A percentile compares a stretch with the other conserved stretches of the same genome.
phyloP scores from a whole-genome alignment of 2,113 vertebrate genomes.

The Pterocles gutturalis region DNA sequence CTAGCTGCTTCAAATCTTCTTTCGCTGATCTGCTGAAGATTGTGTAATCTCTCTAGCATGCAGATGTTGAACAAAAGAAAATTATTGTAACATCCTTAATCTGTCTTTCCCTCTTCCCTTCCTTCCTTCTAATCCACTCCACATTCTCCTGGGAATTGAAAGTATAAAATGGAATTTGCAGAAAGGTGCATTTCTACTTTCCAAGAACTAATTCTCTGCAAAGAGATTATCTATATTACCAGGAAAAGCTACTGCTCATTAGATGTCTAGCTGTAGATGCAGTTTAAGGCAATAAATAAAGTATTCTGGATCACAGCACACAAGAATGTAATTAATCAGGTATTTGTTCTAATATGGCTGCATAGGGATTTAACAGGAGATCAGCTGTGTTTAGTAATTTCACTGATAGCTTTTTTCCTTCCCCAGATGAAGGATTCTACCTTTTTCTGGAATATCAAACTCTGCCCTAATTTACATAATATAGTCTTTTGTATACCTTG shows the following conservation, averaged over 20 bases:
- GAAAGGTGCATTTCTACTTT: slow-evolving; percentile 82
- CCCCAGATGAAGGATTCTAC: not conserved
- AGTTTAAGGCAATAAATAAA: slow-evolving; percentile 42
- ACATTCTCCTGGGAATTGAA: slow-evolving; percentile 82
- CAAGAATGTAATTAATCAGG: slow-evolving; percentile 39
- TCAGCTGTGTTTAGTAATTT: slow-evolving; percentile 42
- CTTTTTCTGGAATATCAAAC: not conserved
- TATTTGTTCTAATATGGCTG: slow-evolving; percentile 46
- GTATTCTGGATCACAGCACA: slow-evolving; percentile 24
- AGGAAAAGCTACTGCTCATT: slow-evolving; percentile 75
- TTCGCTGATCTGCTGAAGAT: slow-evolving; percentile 85
- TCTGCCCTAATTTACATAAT: not conserved
- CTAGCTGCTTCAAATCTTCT: slow-evolving; percentile 81
- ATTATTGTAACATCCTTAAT: slow-evolving; percentile 92
- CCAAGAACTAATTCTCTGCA: slow-evolving; percentile 79
- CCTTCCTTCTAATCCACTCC: slow-evolving; percentile 59
- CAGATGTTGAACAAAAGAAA: slow-evolving; percentile 86
- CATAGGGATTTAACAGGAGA: slow-evolving; percentile 33
- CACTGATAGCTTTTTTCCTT: slow-evolving; percentile 20
- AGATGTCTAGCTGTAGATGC: slow-evolving; percentile 36
- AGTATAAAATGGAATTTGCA: slow-evolving; percentile 85
- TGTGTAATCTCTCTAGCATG: slow-evolving; percentile 87
- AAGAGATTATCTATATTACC: slow-evolving; percentile 79
- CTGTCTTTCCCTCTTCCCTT: slow-evolving; percentile 63
- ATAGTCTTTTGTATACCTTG: not conserved